Conservation (phyloP, 2,113 vertebrate genomes). For the Thamnophis sirtalis region DNA sequence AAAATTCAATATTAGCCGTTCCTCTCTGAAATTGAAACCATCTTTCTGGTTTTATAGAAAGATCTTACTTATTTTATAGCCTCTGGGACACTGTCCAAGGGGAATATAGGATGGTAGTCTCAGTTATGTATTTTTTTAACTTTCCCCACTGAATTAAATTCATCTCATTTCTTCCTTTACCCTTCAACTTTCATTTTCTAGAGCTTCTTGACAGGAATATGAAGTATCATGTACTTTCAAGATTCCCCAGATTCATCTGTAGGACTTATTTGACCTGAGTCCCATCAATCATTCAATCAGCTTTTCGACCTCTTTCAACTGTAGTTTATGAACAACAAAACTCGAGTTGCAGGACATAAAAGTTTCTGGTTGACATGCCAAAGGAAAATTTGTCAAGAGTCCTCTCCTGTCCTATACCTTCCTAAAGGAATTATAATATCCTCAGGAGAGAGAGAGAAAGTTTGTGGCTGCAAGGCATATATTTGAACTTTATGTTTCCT, state of each 20-base stretch:
- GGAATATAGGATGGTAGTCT: neutral
- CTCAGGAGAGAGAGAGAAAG: constrained; percentile 8
- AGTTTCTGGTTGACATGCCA: constrained; percentile 38
- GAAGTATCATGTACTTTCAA: constrained; percentile 12
- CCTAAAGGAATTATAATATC: constrained; percentile 31
- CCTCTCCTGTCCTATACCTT: constrained; percentile 14
- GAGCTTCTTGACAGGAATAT: constrained; percentile 28
- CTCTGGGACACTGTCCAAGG: neutral
- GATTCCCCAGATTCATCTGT: constrained; percentile 2
- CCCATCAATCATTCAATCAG: constrained; percentile 22
- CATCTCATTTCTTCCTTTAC: neutral
- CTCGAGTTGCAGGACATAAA: constrained; percentile 18
- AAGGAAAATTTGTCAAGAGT: constrained; percentile 29
- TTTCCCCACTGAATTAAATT: neutral
- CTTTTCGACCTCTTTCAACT: neutral
- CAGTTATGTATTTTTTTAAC: neutral
- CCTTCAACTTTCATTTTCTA: constrained; percentile 9
- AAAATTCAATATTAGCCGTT: neutral
- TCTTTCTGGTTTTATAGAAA: neutral
- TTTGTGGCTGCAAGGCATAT: constrained; percentile 20
- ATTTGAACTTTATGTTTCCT: constrained; percentile 22
- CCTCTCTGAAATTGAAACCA: neutral
- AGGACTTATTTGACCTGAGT: constrained; percentile 19
- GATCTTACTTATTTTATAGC: neutral
- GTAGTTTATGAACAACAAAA: constrained; percentile 13